These are phyloP conservation scores for Hyperopisus bebe DNA, from an alignment of 2,113 vertebrate genomes.

Conservation along the genomic window DNA sequence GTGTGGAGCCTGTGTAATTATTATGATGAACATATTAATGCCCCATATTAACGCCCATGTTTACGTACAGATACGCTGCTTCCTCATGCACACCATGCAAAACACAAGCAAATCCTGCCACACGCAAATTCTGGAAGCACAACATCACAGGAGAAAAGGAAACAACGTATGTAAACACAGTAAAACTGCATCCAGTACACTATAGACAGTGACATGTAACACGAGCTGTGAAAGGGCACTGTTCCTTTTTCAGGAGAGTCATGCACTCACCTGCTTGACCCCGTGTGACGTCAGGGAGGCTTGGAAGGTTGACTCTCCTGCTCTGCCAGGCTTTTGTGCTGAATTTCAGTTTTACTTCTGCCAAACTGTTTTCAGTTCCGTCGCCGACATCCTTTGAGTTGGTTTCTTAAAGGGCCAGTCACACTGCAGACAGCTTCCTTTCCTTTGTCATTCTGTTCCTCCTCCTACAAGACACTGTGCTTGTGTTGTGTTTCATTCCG, in stretches of 20 bases:
- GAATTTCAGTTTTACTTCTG: conserved; percentile 1
- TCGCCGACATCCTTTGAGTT: background rate
- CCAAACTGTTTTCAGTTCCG: background rate
- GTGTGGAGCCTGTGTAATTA: background rate
- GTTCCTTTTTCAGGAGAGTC: background rate
- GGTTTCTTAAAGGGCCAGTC: background rate
- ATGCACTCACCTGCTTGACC: background rate
- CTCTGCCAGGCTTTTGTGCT: background rate
- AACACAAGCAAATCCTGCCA: background rate
- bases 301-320: background rate
- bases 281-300: background rate
- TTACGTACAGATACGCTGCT: background rate
- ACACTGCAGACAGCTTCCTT: background rate
- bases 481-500: background rate
- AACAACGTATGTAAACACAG: background rate
- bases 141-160: background rate
- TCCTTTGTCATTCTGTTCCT: background rate
- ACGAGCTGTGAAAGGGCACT: background rate
- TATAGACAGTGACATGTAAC: background rate
- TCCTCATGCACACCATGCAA: background rate
- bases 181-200: background rate
- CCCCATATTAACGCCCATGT: background rate
- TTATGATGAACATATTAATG: background rate
- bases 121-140: background rate
- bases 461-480: background rate